Percentiles rank a stretch among this genome's conserved stretches.
Conservation (phyloP, 1,140 invertebrate species). For the Oncopeltus fasciatus region DNA sequence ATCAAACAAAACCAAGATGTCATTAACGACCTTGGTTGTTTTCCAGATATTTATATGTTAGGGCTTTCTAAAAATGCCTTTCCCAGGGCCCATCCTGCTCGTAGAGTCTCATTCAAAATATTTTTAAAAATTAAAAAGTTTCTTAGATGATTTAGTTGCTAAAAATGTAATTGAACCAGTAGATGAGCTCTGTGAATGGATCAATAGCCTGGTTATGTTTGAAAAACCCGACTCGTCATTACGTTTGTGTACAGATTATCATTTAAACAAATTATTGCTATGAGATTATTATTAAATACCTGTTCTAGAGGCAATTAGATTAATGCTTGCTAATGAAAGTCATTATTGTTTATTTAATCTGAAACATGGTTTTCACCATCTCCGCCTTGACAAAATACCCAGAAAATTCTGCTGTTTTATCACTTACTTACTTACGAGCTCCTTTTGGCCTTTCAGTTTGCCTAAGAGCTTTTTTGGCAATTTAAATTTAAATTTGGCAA, state of each 20-base stretch:
- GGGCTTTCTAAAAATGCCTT: conserved; percentile 1
- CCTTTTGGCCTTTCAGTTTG: conserved; percentile 19
- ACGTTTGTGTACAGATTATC: conserved; percentile 31
- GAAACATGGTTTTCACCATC: conserved; percentile 1
- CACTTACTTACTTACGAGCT: conserved; percentile 15
- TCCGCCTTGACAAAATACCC: background rate
- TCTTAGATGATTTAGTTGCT: conserved; percentile 24
- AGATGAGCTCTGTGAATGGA: conserved; percentile 29
- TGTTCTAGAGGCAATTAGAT: conserved; percentile 1
- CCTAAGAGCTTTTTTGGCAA: conserved; percentile 20
- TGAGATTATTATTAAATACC: conserved; percentile 14
- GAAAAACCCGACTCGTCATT: conserved; percentile 29
- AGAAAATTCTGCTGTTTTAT: conserved; percentile 7
- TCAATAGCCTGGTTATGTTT: conserved; percentile 29
- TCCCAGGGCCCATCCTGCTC: conserved; percentile 19
- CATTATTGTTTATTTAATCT: conserved; percentile 6
- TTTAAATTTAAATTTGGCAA: conserved; percentile 20
- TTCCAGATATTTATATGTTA: conserved; percentile 6
- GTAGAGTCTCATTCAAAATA: conserved; percentile 23
- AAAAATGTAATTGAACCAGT: conserved; percentile 26
- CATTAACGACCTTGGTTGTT: conserved; percentile 6
- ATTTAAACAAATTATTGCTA: conserved; percentile 25
- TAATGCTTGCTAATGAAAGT: conserved; percentile 7
- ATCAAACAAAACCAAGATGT: conserved; percentile 10
- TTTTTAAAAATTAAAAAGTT: conserved; percentile 23